Conservation (phyloP, 1,140 invertebrate genomes). For the Drosophila ogumai region DNA sequence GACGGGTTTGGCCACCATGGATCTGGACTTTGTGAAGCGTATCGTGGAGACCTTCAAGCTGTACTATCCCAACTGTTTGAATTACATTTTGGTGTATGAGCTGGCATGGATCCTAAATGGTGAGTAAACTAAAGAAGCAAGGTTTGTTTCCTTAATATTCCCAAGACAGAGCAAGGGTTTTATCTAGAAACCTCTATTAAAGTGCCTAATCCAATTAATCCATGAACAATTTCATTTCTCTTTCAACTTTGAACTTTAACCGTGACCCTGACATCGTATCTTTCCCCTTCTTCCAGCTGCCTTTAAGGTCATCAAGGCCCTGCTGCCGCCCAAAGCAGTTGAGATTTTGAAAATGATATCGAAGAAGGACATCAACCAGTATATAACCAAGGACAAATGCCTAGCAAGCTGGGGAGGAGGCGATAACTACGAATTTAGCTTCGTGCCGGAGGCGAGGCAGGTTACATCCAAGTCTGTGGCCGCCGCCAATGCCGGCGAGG, state of each 20-base stretch:
- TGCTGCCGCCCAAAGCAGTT: slow-evolving; percentile 94
- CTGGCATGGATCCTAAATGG: slow-evolving; percentile 97
- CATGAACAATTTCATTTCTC: too few species aligned
- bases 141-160: too few species aligned
- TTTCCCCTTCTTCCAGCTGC: slow-evolving; percentile 88
- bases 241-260: slow-evolving; percentile 23
- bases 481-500: slow-evolving; percentile 57
- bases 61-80: slow-evolving; percentile 96
- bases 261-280: slow-evolving; percentile 6
- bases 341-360: slow-evolving; percentile 95
- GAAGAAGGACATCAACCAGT: slow-evolving; percentile 91
- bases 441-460: slow-evolving; percentile 86
- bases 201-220: neutral
- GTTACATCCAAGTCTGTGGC: slow-evolving; percentile 21
- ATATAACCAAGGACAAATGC: slow-evolving; percentile 90
- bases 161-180: too few species aligned
- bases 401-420: slow-evolving; percentile 93
- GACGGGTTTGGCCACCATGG: slow-evolving; percentile 93
- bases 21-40: slow-evolving; percentile 94
- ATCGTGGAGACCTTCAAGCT: slow-evolving; percentile 94
- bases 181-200: neutral
- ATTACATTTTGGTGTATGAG: slow-evolving; percentile 96
- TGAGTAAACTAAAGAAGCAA: slow-evolving; percentile 80
- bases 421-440: slow-evolving; percentile 91
- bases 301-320: slow-evolving; percentile 96